Evolutionary conservation across 2,113 vertebrate genomes (phyloP), one percentile per base, ranked within the genome.

Genomic region (Cyphomyrus discorhynchus): DNA sequence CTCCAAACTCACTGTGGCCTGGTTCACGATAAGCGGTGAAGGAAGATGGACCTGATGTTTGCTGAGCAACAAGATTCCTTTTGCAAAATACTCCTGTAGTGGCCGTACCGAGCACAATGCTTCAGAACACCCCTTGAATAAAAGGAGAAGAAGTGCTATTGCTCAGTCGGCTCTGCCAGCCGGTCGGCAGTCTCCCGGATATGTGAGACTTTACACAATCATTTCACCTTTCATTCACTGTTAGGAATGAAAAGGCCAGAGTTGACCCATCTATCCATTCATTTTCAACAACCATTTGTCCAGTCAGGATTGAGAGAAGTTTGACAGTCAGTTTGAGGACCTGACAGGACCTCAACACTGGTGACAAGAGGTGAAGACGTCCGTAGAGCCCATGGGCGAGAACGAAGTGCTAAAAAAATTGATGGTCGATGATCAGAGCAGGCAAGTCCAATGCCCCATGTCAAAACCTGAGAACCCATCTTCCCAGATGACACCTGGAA

Each of bases 231-330:
- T 82, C 31, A 82, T 45, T 45, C 77, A 45, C 35, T 7, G 39
- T 82, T 39, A 45, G 77, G 5, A 82, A 82, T 47, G 45, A 84
- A 84, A 84, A 47, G 82, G 21, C 39, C 82, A 47, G 17, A 84
- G 82, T 84, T 84, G 39, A 84, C 21, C 82, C 21, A 82, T 45
- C 77, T 27, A 82, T 82, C 77, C 77, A 84, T 84, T 84, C 39
- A 84, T 84, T 45, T 47, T 84, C 82, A 46, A 84, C 21, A 84
- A n/a, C 42, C 82, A 46, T 46, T 84, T 84, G 21, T 45, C 42
- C 45, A n/a, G 8, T 10, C 45, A 21, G 82, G 82, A 84, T n/a
- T n/a, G 9, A 84, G 82, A 47, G 39, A 84, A 46, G 39, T 84
- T n/a, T 47, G 82, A 84, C 82, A 49, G 21, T 86, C 49, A 53